Percentiles rank a stretch among this genome's conserved stretches.
These are phyloP conservation scores for Entomyzon cyanotis DNA, from an alignment of 2,113 vertebrate genomes.

Conservation along the genomic window DNA sequence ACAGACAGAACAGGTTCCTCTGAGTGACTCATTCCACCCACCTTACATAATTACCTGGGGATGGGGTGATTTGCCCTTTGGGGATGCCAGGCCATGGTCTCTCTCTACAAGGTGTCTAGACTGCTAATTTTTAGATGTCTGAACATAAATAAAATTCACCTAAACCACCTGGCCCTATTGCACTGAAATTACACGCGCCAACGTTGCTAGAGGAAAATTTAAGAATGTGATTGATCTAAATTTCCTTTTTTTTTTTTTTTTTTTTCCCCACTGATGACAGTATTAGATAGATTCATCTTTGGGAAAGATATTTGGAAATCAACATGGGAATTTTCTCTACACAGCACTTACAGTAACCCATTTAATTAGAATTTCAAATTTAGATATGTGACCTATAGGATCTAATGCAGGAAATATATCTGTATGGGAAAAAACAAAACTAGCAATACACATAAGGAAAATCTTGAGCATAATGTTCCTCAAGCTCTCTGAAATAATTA, in stretches of 20 bases:
- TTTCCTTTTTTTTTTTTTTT: too few species aligned
- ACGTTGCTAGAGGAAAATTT: not conserved
- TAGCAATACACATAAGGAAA: not conserved
- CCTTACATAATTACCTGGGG: not conserved
- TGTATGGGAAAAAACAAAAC: not conserved
- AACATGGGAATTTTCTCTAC: not conserved
- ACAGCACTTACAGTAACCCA: not conserved
- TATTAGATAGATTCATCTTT: not conserved
- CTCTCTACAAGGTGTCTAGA: not conserved
- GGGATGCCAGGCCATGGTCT: not conserved
- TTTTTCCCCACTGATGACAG: not conserved
- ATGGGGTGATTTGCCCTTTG: not conserved
- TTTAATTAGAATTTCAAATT: not conserved
- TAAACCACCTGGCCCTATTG: not conserved
- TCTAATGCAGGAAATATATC: not conserved
- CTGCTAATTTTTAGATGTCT: constrained; percentile 21
- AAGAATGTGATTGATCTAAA: not conserved
- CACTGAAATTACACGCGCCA: not conserved
- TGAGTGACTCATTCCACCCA: not conserved
- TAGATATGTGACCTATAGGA: not conserved
- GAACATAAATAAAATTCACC: not conserved
- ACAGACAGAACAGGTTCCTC: not conserved
- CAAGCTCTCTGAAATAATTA: not conserved
- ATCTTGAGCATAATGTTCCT: not conserved
- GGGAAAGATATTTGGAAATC: not conserved